Percentiles rank a stretch among this genome's conserved stretches.
phyloP scores from a whole-genome alignment of 2,888 invertebrate genomes.

The Thalpophila matura region DNA sequence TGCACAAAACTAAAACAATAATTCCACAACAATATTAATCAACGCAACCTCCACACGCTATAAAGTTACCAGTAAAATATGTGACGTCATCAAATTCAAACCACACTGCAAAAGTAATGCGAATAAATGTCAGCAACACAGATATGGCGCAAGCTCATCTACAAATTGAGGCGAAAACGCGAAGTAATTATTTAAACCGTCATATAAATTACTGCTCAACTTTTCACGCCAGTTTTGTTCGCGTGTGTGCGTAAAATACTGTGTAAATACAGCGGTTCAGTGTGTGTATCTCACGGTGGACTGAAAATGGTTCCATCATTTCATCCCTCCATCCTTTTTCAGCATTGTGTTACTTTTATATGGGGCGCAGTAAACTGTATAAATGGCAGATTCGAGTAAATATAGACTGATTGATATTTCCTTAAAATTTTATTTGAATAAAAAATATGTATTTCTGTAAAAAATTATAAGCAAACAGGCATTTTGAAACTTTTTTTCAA shows the following conservation, averaged over 20 bases:
- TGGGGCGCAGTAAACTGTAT: constrained; percentile 68
- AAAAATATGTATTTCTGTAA: too few species aligned
- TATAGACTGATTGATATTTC: not conserved
- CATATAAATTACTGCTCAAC: constrained; percentile 90
- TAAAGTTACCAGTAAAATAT: constrained; percentile 59
- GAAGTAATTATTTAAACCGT: constrained; percentile 91
- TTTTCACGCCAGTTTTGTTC: constrained; percentile 82
- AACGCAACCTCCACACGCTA: constrained; percentile 49
- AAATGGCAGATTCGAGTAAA: constrained; percentile 25
- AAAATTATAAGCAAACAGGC: not conserved
- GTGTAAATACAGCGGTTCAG: constrained; percentile 67
- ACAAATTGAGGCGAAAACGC: constrained; percentile 90
- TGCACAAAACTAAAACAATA: constrained; percentile 12
- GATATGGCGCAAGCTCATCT: constrained; percentile 84
- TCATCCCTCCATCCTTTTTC: constrained; percentile 88
- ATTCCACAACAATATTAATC: constrained; percentile 36
- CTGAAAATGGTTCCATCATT: constrained; percentile 90
- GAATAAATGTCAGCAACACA: constrained; percentile 82
- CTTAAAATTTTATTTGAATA: too few species aligned
- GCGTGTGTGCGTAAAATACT: constrained; percentile 73
- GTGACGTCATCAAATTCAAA: constrained; percentile 69
- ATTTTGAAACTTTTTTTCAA: not conserved
- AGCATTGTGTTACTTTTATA: constrained; percentile 84
- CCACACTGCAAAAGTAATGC: constrained; percentile 74
- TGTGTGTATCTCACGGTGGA: constrained; percentile 77